Conservation (phyloP, 2,888 invertebrate genomes). For the Ommatoiulus sabulosus region DNA sequence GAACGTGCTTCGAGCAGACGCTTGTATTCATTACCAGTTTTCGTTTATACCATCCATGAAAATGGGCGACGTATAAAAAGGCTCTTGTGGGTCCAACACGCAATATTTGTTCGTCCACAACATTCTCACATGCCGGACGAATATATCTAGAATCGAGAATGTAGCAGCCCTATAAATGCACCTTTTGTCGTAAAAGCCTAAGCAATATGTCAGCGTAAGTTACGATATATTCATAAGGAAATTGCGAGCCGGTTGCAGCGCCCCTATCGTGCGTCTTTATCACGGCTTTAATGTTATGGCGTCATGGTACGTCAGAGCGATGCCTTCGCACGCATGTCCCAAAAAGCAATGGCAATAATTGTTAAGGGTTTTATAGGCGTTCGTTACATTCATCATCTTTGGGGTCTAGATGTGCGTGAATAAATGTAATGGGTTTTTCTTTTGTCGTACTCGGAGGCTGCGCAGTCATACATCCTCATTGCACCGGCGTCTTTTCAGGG, state of each 20-base stretch:
- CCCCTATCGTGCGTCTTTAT: neutral
- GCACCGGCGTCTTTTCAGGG: neutral
- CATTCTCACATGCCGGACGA: too few species aligned
- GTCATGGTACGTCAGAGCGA: neutral
- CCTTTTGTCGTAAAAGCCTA: neutral
- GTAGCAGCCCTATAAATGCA: neutral
- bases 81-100: neutral
- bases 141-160: too few species aligned
- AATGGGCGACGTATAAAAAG: neutral
- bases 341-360: neutral
- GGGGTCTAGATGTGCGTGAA: neutral
- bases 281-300: neutral
- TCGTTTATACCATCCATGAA: neutral
- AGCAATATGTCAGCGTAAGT: constrained; percentile 8
- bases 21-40: neutral
- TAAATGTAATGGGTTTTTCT: constrained; percentile 18
- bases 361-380: constrained; percentile 22
- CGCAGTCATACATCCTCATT: neutral
- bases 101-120: neutral
- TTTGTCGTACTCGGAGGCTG: neutral
- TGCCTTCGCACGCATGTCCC: constrained; percentile 12
- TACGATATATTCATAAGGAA: neutral
- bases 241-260: neutral
- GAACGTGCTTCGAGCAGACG: neutral
- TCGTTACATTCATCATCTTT: neutral